Percentiles rank a stretch among this genome's conserved stretches.
These are phyloP conservation scores for Enteromius paludinosus DNA, from an alignment of 2,797 vertebrate genomes.

Conservation along the genomic window DNA sequence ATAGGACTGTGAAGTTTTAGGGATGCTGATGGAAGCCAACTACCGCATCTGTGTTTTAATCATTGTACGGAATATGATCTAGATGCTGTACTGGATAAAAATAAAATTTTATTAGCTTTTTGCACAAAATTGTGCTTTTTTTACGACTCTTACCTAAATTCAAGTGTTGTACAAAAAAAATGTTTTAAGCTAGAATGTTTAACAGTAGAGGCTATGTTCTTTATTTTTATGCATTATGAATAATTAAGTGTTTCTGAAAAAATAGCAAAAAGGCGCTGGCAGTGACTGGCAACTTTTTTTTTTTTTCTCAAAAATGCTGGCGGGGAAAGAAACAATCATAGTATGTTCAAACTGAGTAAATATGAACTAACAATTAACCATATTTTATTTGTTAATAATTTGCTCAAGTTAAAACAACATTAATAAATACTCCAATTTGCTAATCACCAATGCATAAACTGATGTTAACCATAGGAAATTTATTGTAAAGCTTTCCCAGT, in stretches of 20 bases:
- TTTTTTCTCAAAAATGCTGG: not conserved
- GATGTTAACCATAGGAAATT: not conserved
- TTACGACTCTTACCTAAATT: not conserved
- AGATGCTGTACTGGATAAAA: not conserved
- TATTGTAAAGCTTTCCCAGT: slow-evolving; percentile 4
- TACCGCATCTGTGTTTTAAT: not conserved
- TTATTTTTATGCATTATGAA: not conserved
- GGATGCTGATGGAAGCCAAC: not conserved
- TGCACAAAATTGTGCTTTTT: not conserved
- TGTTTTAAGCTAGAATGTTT: not conserved
- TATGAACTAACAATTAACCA: not conserved
- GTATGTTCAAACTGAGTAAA: not conserved
- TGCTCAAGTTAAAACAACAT: not conserved
- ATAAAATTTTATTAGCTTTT: not conserved
- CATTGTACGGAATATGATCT: not conserved
- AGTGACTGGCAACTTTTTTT: not conserved
- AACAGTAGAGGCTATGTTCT: not conserved
- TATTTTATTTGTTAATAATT: not conserved
- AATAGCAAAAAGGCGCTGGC: not conserved
- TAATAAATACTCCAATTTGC: not conserved
- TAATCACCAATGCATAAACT: not conserved
- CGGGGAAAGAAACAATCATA: not conserved
- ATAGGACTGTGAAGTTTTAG: not conserved
- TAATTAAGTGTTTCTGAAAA: not conserved
- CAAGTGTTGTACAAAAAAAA: not conserved